Percentiles rank a stretch among this genome's conserved stretches.
These are phyloP conservation scores for Apogon hyalosoma DNA, from an alignment of 2,797 vertebrate genomes.

Conservation along the genomic window DNA sequence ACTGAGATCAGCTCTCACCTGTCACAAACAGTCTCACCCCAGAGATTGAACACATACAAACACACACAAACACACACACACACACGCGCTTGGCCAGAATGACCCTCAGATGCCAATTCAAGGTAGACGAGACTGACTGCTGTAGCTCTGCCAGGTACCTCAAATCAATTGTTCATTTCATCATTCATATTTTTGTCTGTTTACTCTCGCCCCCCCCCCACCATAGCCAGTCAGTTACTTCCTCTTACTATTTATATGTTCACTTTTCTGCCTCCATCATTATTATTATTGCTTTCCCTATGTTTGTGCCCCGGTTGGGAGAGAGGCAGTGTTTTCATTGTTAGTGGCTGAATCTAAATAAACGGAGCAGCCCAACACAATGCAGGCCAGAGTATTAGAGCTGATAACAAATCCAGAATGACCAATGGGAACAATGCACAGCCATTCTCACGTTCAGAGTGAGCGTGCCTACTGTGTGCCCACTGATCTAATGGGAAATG, in stretches of 20 bases:
- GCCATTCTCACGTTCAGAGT: slow-evolving; percentile 73
- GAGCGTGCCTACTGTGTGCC: slow-evolving; percentile 75
- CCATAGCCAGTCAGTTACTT: slow-evolving; percentile 72
- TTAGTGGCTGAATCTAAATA: slow-evolving; percentile 78
- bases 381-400: slow-evolving; percentile 72
- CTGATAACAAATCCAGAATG: slow-evolving; percentile 74
- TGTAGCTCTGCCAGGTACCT: slow-evolving; percentile 77
- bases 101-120: slow-evolving; percentile 44
- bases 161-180: slow-evolving; percentile 74
- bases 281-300: slow-evolving; percentile 83
- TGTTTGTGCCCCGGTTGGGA: slow-evolving; percentile 75
- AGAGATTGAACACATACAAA: slow-evolving; percentile 18
- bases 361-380: slow-evolving; percentile 79
- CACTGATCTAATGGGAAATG: slow-evolving; percentile 64
- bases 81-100: slow-evolving; percentile 3
- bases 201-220: slow-evolving; percentile 65
- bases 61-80: slow-evolving; percentile 21
- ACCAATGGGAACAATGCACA: slow-evolving; percentile 75
- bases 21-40: slow-evolving; percentile 51
- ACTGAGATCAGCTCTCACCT: slow-evolving; percentile 75
- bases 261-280: slow-evolving; percentile 76
- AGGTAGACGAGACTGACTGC: slow-evolving; percentile 65
- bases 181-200: slow-evolving; percentile 82
- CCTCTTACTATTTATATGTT: slow-evolving; percentile 78
- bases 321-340: slow-evolving; percentile 80